A percentile compares a stretch with the other conserved stretches of the same genome.
Evolutionary conservation across 2,888 invertebrate genomes (phyloP).

Genomic region (Spilarctia lutea): DNA sequence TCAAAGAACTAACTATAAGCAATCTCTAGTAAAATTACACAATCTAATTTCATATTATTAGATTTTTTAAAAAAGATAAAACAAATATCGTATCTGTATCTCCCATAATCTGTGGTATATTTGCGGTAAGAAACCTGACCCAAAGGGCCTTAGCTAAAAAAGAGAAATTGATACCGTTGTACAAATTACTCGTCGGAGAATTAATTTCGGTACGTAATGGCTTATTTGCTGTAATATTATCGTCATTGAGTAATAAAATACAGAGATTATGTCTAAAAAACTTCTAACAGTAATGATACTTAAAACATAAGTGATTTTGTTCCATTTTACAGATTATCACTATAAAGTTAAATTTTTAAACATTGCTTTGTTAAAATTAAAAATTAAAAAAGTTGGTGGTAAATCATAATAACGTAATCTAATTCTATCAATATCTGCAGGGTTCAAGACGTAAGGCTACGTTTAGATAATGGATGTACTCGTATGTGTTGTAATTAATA

Average conservation of each 20-base stretch:
- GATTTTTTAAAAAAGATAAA: neutral
- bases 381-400: no score
- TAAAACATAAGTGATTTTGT: neutral
- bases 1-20: no score
- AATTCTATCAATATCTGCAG: no score
- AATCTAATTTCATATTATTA: neutral
- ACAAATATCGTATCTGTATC: neutral
- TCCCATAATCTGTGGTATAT: constrained; percentile 1
- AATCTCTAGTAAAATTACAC: neutral
- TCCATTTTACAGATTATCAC: no score
- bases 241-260: constrained; percentile 3
- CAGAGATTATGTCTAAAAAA: neutral
- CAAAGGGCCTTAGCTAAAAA: constrained; percentile 38
- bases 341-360: no score
- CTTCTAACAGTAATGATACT: neutral
- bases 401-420: no score
- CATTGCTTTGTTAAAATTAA: no score
- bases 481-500: no score
- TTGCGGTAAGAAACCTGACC: constrained; percentile 40
- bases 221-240: constrained; percentile 29
- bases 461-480: no score
- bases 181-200: constrained; percentile 41
- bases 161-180: constrained; percentile 43
- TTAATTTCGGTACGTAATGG: constrained; percentile 30
- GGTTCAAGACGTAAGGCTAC: no score